Percentiles rank a stretch among this genome's conserved stretches.
Conservation (phyloP, 1,140 invertebrate species). For the Babylonia areolata region DNA sequence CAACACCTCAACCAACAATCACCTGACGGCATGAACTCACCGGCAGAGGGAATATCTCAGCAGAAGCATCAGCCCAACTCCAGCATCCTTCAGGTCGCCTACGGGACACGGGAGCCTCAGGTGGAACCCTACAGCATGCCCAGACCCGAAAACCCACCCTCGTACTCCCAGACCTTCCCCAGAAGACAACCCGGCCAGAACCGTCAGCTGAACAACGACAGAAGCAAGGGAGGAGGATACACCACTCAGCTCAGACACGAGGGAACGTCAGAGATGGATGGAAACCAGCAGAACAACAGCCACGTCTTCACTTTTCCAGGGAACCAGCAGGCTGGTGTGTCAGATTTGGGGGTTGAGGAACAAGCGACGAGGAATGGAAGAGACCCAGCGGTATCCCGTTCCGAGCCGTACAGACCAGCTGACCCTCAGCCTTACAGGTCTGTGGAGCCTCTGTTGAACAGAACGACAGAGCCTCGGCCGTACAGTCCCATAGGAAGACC, state of each 20-base stretch:
- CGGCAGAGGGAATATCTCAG: too few species aligned
- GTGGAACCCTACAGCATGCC: background rate
- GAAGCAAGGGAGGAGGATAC: background rate
- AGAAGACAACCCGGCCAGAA: conserved; percentile 13
- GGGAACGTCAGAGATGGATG: background rate
- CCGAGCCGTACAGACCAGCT: background rate
- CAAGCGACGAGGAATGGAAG: conserved; percentile 27
- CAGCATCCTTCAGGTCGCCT: conserved; percentile 3
- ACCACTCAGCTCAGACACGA: background rate
- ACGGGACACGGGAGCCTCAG: background rate
- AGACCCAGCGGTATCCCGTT: too few species aligned
- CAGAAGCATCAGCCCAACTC: background rate
- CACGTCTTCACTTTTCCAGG: background rate
- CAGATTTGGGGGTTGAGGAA: conserved; percentile 26
- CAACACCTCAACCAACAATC: background rate
- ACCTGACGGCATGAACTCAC: background rate
- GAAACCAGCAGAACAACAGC: background rate
- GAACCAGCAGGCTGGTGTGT: conserved; percentile 18
- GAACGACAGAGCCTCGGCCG: background rate
- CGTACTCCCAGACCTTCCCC: conserved; percentile 36
- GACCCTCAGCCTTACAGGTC: background rate
- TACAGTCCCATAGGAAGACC: too few species aligned
- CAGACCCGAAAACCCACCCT: conserved; percentile 18
- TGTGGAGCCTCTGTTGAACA: background rate
- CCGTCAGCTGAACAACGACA: background rate